Percentiles rank a stretch among this genome's conserved stretches.
Conservation (phyloP, 2,113 vertebrate species). For the Rousettus leschenaultii region DNA sequence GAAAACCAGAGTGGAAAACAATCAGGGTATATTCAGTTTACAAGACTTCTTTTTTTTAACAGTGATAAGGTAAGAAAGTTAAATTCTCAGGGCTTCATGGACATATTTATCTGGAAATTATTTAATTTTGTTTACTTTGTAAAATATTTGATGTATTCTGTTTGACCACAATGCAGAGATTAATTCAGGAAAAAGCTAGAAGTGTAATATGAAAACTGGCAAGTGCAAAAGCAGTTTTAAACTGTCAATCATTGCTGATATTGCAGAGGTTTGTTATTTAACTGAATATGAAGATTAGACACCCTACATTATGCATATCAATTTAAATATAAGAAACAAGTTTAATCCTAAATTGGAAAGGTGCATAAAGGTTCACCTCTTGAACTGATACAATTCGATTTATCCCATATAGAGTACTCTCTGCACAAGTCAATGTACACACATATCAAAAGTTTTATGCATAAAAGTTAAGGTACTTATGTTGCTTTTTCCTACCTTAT, state of each 20-base stretch:
- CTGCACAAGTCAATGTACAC: slow-evolving; percentile 30
- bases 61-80: slow-evolving; percentile 69
- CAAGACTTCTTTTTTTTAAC: slow-evolving; percentile 12
- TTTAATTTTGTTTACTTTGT: slow-evolving; percentile 22
- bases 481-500: slow-evolving; percentile 40
- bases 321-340: slow-evolving; percentile 70
- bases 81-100: slow-evolving; percentile 58
- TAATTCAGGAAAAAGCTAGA: slow-evolving; percentile 75
- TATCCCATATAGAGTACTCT: slow-evolving; percentile 41
- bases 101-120: slow-evolving; percentile 63
- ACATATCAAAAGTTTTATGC: slow-evolving; percentile 15
- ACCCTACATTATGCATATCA: slow-evolving; percentile 68
- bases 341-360: slow-evolving; percentile 31
- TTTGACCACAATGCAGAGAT: slow-evolving; percentile 60
- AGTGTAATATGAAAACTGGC: slow-evolving; percentile 71
- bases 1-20: slow-evolving; percentile 76
- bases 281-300: slow-evolving; percentile 73
- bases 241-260: slow-evolving; percentile 70
- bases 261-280: slow-evolving; percentile 75
- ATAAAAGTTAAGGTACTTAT: slow-evolving; percentile 54
- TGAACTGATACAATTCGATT: slow-evolving; percentile 58
- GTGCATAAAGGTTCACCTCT: background rate
- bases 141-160: slow-evolving; percentile 61
- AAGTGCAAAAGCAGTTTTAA: slow-evolving; percentile 73
- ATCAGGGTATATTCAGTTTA: slow-evolving; percentile 63